Evolutionary conservation across 2,113 vertebrate genomes (phyloP).

Genomic region (Syngnathus typhle): DNA sequence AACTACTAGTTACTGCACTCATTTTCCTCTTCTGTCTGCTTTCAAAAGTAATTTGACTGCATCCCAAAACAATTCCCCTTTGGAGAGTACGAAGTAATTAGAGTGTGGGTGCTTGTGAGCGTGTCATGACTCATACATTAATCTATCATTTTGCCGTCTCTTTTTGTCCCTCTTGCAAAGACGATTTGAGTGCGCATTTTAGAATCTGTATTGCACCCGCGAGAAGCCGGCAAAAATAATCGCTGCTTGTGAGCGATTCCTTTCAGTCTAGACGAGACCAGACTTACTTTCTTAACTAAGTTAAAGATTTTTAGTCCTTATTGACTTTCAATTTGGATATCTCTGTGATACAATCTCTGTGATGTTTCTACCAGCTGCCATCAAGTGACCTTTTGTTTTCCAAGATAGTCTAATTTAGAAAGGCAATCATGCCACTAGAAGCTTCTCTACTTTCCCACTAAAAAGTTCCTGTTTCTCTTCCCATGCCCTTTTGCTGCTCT

Average conservation of each 20-base stretch:
- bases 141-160: background rate
- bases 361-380: background rate
- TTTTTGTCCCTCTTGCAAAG: background rate
- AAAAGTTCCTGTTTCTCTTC: constrained; percentile 31
- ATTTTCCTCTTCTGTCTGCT: background rate
- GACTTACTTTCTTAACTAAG: background rate
- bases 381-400: constrained; percentile 25
- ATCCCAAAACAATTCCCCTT: background rate
- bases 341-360: background rate
- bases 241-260: background rate
- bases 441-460: constrained; percentile 11
- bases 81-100: background rate
- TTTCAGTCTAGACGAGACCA: too few species aligned
- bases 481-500: background rate
- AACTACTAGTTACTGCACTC: constrained; percentile 1
- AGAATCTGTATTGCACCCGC: background rate
- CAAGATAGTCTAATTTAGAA: constrained; percentile 48
- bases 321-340: background rate
- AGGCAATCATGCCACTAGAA: constrained; percentile 15
- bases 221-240: background rate
- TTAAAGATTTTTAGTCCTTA: background rate
- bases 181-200: background rate
- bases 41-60: background rate
- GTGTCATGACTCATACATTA: background rate
- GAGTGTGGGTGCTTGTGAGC: background rate